phyloP scores from a whole-genome alignment of 2,113 vertebrate species.

The Paralichthys olivaceus region DNA sequence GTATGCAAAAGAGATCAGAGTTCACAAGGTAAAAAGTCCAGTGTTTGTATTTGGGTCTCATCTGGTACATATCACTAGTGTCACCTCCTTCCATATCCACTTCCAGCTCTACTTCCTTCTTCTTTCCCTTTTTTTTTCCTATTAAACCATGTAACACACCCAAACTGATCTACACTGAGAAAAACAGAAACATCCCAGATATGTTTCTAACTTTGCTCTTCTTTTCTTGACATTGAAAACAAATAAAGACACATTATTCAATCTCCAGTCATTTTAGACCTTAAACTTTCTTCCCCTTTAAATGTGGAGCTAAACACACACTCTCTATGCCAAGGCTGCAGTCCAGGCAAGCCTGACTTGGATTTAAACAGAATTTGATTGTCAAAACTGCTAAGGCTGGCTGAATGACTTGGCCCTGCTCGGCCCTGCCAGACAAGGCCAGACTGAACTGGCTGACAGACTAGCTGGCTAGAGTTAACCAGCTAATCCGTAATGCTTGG shows the following conservation, averaged over 20 bases:
- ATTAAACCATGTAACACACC: conserved; percentile 33
- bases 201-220: background rate
- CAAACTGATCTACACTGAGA: background rate
- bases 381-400: conserved; percentile 55
- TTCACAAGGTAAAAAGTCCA: background rate
- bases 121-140: conserved; percentile 1
- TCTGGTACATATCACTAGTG: background rate
- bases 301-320: conserved; percentile 42
- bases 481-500: conserved; percentile 53
- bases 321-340: conserved; percentile 39
- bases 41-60: conserved; percentile 8
- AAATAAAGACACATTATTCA: background rate
- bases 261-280: conserved; percentile 10
- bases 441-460: conserved; percentile 17
- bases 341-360: conserved; percentile 61
- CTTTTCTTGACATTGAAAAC: too few relatives aligned
- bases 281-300: conserved; percentile 50
- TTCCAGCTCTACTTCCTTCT: background rate
- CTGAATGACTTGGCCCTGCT: conserved; percentile 52
- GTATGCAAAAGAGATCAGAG: conserved; percentile 8
- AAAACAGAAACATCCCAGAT: conserved; percentile 5
- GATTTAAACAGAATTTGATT: conserved; percentile 70
- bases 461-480: conserved; percentile 53
- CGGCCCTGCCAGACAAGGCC: conserved; percentile 20
- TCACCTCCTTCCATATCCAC: background rate